Percentiles rank a stretch among this genome's conserved stretches.
These are phyloP conservation scores for Pempheris klunzingeri DNA, from an alignment of 2,797 vertebrate genomes.

Conservation along the genomic window DNA sequence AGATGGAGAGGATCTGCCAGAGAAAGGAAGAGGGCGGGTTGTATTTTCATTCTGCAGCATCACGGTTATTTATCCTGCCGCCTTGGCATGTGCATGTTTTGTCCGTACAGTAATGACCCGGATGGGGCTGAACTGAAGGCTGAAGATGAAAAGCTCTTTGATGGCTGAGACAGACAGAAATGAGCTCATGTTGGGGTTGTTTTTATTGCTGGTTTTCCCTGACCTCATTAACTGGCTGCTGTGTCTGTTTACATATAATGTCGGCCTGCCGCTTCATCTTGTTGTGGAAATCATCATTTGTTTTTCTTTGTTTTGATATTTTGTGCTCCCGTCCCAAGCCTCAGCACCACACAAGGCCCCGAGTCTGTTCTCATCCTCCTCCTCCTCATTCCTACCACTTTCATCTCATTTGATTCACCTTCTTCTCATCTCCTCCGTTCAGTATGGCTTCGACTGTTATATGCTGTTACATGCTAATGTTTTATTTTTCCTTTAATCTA, in stretches of 20 bases:
- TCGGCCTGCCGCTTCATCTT: background rate
- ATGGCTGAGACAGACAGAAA: slow-evolving; percentile 46
- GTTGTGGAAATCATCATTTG: slow-evolving; percentile 42
- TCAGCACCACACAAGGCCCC: background rate
- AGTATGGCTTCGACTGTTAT: background rate
- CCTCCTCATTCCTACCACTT: background rate
- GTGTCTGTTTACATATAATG: slow-evolving; percentile 32
- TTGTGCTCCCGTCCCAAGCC: background rate
- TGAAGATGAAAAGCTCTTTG: slow-evolving; percentile 68
- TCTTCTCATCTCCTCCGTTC: background rate
- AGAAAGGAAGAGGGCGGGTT: slow-evolving; percentile 50
- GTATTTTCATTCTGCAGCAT: slow-evolving; percentile 58
- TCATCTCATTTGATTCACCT: background rate
- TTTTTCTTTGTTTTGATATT: slow-evolving; percentile 43
- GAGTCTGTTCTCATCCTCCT: background rate
- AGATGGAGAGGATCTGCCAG: slow-evolving; percentile 20
- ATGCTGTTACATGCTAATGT: background rate
- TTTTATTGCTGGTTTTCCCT: slow-evolving; percentile 67
- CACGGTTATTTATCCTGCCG: slow-evolving; percentile 30
- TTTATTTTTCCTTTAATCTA: background rate
- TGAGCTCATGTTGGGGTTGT: slow-evolving; percentile 59
- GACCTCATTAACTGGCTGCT: slow-evolving; percentile 64
- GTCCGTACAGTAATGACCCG: slow-evolving; percentile 26
- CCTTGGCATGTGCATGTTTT: slow-evolving; percentile 38
- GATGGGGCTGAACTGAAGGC: slow-evolving; percentile 47